phyloP scores from a whole-genome alignment of 2,113 vertebrate genomes.

The Pseudopodoces humilis region DNA sequence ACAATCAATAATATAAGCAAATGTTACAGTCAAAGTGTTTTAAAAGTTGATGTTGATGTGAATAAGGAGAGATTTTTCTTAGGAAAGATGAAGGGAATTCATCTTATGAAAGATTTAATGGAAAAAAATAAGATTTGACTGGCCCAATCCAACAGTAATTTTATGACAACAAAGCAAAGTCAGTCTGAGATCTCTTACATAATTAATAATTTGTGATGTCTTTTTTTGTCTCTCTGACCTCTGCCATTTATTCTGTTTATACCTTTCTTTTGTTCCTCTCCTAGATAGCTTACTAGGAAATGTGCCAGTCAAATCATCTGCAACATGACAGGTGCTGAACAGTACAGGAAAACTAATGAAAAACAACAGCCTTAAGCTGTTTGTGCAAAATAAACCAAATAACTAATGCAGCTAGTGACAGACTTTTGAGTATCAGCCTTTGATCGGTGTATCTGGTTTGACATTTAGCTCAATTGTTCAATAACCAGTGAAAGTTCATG shows the following conservation, averaged over 20 bases:
- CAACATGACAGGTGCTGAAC: not conserved
- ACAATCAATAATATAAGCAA: not conserved
- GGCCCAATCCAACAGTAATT: not conserved
- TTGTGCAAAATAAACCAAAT: slow-evolving; percentile 5
- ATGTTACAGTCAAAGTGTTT: not conserved
- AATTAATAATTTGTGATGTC: not conserved
- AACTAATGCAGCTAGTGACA: not conserved
- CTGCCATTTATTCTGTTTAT: not conserved
- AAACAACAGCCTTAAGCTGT: not conserved
- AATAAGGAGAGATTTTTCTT: not conserved
- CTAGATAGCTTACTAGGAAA: not conserved
- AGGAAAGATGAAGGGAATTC: not conserved
- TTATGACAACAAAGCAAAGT: not conserved
- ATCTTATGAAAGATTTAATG: not conserved
- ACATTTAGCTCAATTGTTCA: not conserved
- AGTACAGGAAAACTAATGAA: not conserved
- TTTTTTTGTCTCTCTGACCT: not conserved
- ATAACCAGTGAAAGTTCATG: slow-evolving; percentile 35
- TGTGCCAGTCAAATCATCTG: not conserved
- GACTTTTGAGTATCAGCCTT: slow-evolving; percentile 5
- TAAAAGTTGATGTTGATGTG: not conserved
- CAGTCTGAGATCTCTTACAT: not conserved
- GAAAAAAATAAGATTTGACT: not conserved
- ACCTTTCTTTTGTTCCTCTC: not conserved
- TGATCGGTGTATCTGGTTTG: not conserved